Evolutionary conservation across 2,113 vertebrate genomes (phyloP), one percentile per base, ranked within the genome.

Genomic region (Cephalophus harveyi): DNA sequence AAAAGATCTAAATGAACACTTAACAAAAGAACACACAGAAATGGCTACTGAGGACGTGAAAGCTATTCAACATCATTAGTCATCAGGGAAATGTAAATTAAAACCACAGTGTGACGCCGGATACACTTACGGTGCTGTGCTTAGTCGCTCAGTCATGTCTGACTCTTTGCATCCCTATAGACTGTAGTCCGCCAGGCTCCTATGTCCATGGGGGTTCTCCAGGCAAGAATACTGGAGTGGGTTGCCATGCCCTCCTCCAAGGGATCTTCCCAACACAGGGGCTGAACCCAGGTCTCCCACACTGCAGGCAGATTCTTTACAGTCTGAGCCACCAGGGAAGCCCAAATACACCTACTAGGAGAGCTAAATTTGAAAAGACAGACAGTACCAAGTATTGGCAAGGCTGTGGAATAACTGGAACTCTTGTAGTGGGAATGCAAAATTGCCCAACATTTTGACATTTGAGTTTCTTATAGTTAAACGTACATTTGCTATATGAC

Each of bases 131-230:
- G 11, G 5, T 3, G n/a, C 19, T 71, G n/a, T 12, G 10, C n/a
- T 40, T 71, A 23, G n/a, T 71, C 1, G 1, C 67, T 23, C 17
- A 40, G 67, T 23, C n/a, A 6, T 6, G n/a, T 71, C 67, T 23
- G 67, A 40, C 67, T 71, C n/a, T 71, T 12, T 71, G 67, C 19
- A 71, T 40, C 67, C n/a, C 9, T 36, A 36, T 21, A 6, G 64
- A 71, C 10, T 40, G 5, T 6, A 12, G 67, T 23, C 67, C 0
- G 1, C 67, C 0, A 0, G 67, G n/a, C 67, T 71, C n/a, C 19
- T 71, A 10, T 40, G 67, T 71, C n/a, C 67, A 40, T 12, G n/a
- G n/a, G 23, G n/a, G 11, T 71, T 71, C 5, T 40, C 67, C n/a
- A 40, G 67, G 19, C 67, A 40, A 71, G n/a, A 23, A 71, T 40